Evolutionary conservation across 1,140 invertebrate species (phyloP).

Genomic region (Cataglyphis hispanica): DNA sequence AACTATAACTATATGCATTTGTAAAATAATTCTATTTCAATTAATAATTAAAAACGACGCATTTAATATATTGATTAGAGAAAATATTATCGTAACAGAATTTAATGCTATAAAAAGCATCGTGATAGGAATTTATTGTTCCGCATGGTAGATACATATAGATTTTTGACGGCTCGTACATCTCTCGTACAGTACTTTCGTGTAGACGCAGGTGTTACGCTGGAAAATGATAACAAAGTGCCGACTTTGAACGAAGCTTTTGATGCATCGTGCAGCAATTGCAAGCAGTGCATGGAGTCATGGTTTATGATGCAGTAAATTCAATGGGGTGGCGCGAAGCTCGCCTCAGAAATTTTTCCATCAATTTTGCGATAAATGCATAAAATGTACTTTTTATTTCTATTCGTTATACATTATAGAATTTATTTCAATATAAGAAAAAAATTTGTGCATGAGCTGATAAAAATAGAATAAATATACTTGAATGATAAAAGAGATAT

Average conservation of each 20-base stretch:
- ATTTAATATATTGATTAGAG: not conserved
- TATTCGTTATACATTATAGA: not conserved
- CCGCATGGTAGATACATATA: not conserved
- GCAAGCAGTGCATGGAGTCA: conserved; percentile 47
- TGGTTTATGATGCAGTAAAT: conserved; percentile 63
- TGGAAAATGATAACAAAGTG: conserved; percentile 56
- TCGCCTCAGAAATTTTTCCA: not conserved
- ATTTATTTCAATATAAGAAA: not conserved
- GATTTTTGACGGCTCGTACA: conserved; percentile 49
- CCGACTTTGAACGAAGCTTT: conserved; percentile 60
- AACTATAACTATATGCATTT: not conserved
- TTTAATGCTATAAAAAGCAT: not conserved
- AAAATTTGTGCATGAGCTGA: not conserved
- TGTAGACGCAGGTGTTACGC: conserved; percentile 37
- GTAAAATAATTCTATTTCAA: not conserved
- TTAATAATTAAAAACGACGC: not conserved
- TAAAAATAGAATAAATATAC: not conserved
- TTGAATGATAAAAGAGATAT: not conserved
- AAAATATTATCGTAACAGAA: not conserved
- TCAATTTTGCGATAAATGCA: conserved; percentile 27
- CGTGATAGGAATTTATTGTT: not conserved
- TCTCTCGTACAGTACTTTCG: conserved; percentile 29
- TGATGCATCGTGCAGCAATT: conserved; percentile 57
- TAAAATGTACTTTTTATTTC: not conserved
- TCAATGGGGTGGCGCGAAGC: conserved; percentile 44